Conservation (phyloP, 1,140 invertebrate species). For the Megathymus violae region DNA sequence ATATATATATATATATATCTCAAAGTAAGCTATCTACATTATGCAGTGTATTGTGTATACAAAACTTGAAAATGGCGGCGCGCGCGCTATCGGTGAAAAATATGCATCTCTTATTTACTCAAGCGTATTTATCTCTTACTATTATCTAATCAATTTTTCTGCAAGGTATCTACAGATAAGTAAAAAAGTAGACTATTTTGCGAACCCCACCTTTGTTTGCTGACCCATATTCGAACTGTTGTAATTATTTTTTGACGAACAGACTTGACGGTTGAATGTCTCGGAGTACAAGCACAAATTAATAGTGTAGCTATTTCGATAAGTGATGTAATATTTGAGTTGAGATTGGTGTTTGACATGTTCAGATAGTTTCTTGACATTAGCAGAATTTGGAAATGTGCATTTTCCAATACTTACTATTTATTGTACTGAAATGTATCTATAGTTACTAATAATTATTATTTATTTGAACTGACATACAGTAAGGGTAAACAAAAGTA, state of each 20-base stretch:
- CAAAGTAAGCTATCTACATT: not conserved
- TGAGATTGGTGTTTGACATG: not conserved
- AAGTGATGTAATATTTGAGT: conserved; percentile 14
- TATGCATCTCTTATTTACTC: conserved; percentile 68
- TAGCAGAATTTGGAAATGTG: no score
- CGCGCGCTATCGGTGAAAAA: conserved; percentile 46
- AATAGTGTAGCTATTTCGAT: not conserved
- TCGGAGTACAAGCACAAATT: not conserved
- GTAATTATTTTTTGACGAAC: conserved; percentile 43
- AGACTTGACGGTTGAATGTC: conserved; percentile 1
- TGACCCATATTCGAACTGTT: conserved; percentile 54
- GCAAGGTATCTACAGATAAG: conserved; percentile 58
- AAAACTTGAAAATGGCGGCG: conserved; percentile 29
- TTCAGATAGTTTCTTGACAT: conserved; percentile 7
- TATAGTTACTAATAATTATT: no score
- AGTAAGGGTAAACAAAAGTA: no score
- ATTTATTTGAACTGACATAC: no score
- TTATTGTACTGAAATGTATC: no score
- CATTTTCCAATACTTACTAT: no score
- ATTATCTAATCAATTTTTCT: conserved; percentile 66
- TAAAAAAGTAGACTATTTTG: conserved; percentile 58
- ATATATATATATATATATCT: no score
- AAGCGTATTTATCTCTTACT: conserved; percentile 54
- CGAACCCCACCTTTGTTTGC: conserved; percentile 64
- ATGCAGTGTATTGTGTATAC: no score